Evolutionary conservation across 2,113 vertebrate genomes (phyloP).

Genomic region (Brienomyrus longianalis): DNA sequence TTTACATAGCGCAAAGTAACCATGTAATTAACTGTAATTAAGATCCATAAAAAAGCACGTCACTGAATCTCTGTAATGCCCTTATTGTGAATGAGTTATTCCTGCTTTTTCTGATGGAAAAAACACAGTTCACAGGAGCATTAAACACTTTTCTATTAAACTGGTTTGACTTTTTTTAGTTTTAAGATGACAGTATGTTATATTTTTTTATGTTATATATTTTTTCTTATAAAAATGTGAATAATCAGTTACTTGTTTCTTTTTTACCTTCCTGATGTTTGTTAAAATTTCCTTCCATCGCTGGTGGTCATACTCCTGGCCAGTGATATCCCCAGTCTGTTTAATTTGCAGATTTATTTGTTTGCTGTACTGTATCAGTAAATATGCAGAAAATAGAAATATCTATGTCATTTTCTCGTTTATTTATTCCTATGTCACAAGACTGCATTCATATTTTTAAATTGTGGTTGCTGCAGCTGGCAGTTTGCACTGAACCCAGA

Average conservation of each 20-base stretch:
- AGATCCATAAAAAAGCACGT: background rate
- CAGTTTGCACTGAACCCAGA: constrained; percentile 34
- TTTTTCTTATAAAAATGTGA: background rate
- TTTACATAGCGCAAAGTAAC: background rate
- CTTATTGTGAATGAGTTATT: background rate
- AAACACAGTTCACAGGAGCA: background rate
- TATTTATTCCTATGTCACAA: constrained; percentile 43
- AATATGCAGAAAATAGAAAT: constrained; percentile 58
- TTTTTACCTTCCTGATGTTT: constrained; percentile 43
- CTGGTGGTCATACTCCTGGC: constrained; percentile 52
- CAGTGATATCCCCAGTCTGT: constrained; percentile 54
- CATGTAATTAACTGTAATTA: background rate
- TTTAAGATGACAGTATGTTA: background rate
- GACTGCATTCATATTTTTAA: constrained; percentile 55
- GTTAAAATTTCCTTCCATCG: constrained; percentile 26
- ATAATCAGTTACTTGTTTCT: constrained; percentile 30
- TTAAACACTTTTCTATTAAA: background rate
- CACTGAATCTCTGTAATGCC: background rate
- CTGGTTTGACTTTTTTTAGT: background rate
- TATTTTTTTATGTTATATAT: background rate
- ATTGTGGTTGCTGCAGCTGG: constrained; percentile 52
- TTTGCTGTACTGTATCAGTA: constrained; percentile 55
- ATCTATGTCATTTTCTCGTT: constrained; percentile 45
- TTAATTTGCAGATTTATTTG: constrained; percentile 60
- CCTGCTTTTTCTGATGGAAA: background rate